These are phyloP conservation scores for Bedellia somnulentella DNA, from an alignment of 2,888 invertebrate species.

Conservation along the genomic window DNA sequence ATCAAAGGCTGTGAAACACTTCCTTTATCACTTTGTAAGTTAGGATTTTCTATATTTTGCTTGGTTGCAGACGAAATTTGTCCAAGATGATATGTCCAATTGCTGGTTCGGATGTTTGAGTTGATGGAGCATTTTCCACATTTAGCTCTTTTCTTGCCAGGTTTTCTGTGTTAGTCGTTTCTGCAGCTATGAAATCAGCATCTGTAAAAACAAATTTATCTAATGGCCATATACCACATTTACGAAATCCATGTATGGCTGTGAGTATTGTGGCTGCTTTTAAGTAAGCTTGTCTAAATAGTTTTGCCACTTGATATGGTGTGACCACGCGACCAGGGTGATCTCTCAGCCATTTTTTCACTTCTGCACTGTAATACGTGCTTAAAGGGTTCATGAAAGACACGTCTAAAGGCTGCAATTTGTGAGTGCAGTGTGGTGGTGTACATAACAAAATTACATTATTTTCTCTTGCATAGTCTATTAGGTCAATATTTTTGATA, in stretches of 20 bases:
- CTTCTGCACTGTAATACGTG: neutral
- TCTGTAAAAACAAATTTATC: neutral
- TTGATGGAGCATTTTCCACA: no score
- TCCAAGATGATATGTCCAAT: no score
- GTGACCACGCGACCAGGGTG: neutral
- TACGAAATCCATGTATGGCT: neutral
- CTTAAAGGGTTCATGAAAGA: neutral
- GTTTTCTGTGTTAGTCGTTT: neutral
- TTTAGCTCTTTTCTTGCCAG: no score
- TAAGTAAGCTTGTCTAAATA: neutral
- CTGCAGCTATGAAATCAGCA: neutral
- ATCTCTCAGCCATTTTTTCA: neutral
- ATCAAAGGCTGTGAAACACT: no score
- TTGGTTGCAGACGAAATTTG: no score
- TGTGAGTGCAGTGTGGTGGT: no score
- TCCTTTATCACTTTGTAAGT: no score
- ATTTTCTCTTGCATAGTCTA: neutral
- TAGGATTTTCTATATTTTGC: no score
- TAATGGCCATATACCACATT: neutral
- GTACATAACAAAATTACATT: neutral
- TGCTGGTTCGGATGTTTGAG: no score
- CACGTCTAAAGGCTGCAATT: constrained; percentile 1
- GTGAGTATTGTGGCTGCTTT: neutral
- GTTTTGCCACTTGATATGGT: neutral
- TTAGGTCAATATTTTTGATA: neutral